These are phyloP conservation scores for Tipula lateralis DNA, from an alignment of 2,888 invertebrate species.

Conservation along the genomic window DNA sequence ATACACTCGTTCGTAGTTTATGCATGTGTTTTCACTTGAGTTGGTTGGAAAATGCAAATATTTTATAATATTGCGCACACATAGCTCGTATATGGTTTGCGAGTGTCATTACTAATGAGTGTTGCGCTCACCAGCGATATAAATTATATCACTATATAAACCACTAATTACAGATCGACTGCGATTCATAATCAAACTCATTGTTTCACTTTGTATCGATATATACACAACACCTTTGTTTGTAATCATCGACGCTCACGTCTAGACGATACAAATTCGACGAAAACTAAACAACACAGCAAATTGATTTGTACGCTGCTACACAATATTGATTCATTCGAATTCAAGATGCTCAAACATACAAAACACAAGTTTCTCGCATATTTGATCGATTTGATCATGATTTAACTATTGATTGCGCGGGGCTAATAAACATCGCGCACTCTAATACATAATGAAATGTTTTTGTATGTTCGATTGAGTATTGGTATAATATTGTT, in stretches of 20 bases:
- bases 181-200: neutral
- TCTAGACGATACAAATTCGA: neutral
- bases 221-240: neutral
- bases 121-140: neutral
- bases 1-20: neutral
- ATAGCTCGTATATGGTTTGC: neutral
- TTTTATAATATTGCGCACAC: neutral
- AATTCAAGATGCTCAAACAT: neutral
- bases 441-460: neutral
- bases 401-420: neutral
- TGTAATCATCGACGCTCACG: neutral
- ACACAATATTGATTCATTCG: neutral
- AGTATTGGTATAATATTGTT: neutral
- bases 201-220: neutral
- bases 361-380: neutral
- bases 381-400: neutral
- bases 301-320: neutral
- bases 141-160: neutral
- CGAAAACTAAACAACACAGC: neutral
- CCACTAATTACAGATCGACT: neutral
- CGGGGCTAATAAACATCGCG: no score
- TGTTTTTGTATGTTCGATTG: neutral
- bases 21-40: neutral
- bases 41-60: neutral
- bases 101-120: neutral